Percentiles rank a stretch among this genome's conserved stretches.
Conservation (phyloP, 2,113 vertebrate species). For the Oceanites oceanicus region DNA sequence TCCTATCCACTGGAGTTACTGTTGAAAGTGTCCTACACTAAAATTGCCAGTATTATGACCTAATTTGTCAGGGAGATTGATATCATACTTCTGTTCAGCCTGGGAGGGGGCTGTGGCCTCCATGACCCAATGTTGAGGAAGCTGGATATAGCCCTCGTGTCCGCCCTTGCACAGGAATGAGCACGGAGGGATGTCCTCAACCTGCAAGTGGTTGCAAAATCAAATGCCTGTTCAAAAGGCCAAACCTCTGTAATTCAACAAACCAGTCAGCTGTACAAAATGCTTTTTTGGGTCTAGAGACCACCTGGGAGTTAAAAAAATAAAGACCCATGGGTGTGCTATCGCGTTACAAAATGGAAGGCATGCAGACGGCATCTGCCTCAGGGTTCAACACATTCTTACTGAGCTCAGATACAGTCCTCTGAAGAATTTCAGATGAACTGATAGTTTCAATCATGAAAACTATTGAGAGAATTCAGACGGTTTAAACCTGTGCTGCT, state of each 20-base stretch:
- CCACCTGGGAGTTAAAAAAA: background rate
- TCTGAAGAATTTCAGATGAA: background rate
- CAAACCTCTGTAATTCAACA: background rate
- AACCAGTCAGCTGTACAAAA: background rate
- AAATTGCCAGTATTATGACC: background rate
- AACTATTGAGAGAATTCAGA: background rate
- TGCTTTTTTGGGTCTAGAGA: background rate
- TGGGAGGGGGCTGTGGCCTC: background rate
- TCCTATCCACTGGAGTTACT: background rate
- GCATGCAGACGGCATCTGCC: background rate
- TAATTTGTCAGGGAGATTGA: background rate
- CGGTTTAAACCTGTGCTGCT: background rate
- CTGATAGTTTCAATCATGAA: background rate
- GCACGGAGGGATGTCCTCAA: background rate
- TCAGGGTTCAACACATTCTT: background rate
- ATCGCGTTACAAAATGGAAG: background rate
- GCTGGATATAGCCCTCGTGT: background rate
- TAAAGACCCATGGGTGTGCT: fast-evolving
- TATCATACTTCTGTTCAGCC: background rate
- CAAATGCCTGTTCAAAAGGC: background rate
- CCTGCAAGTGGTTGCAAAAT: background rate
- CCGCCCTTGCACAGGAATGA: background rate
- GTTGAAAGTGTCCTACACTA: background rate
- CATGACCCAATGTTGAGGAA: background rate
- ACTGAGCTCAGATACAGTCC: background rate